Evolutionary conservation across 2,113 vertebrate genomes (phyloP), one percentile per base, ranked within the genome.

Genomic region (Ardeotis arabs): DNA sequence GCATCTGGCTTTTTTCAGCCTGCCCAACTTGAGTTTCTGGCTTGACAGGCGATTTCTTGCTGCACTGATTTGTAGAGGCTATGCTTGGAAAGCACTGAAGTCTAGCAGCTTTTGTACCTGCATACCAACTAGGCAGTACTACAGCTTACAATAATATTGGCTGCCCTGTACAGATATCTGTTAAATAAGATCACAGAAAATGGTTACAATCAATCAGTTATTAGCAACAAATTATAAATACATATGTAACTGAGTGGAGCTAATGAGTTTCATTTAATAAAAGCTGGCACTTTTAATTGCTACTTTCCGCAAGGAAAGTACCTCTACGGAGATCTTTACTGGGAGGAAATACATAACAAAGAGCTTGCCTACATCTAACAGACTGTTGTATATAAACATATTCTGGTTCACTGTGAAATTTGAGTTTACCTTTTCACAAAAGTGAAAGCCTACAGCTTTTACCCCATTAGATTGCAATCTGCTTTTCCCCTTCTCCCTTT

Each of bases 1-100:
- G 74, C 93, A 91, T 88, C 67, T 91, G 91, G 70, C 68, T 70
- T 87, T 93, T 87, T 89, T 67, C 75, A 94, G 55, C 79, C 45
- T 84, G 56, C 80, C 22, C 91, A 72, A 70, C 78, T 68, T 70
- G 87, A 82, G 55, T 90, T 93, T 95, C 56, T 85, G 72, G 70
- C 68, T 80, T 69, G 53, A 77, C 45, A 60, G 67, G 39, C 0
- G 3, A 25, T 75, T 87, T 89, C 49, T 72, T 60, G 52, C 62
- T 49, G 31, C 35, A 44, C 25, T 75, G 66, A 59, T 94, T 69
- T 59, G 58, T 31, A 72, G 74, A 64, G 73, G 41, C 24, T 44
- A 0, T 28, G 62, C 35, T 84, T 69, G 25, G 45, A 52, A 81
- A 83, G 76, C 52, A 29, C 37, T 14, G 16, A 47, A 56, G 39